Conservation (phyloP, 1,140 invertebrate genomes). For the Hypsibius dujardini region DNA sequence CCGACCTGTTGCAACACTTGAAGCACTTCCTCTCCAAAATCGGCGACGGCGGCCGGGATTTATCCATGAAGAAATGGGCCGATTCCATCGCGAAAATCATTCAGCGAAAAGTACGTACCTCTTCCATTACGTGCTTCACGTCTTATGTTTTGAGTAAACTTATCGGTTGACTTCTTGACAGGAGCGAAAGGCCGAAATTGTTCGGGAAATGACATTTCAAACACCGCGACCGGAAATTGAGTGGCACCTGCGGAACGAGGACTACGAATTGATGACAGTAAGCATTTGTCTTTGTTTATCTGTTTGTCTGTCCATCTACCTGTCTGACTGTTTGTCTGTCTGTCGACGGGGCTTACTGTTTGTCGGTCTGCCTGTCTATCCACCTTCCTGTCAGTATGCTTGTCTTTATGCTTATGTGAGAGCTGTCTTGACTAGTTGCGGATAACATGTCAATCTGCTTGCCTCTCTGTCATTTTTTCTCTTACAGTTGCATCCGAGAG, state of each 20-base stretch:
- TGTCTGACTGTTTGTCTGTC: no score
- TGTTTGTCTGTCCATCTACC: no score
- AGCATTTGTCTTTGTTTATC: neutral
- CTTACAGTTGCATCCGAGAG: constrained; percentile 66
- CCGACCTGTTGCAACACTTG: constrained; percentile 54
- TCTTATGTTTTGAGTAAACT: no score
- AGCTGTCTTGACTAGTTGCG: no score
- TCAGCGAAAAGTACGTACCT: constrained; percentile 52
- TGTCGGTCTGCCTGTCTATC: no score
- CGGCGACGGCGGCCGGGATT: constrained; percentile 65
- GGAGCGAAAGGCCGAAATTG: neutral
- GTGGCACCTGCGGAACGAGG: constrained; percentile 28
- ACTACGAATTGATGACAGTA: constrained; percentile 17
- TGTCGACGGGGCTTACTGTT: no score
- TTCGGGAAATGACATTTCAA: constrained; percentile 7
- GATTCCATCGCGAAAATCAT: constrained; percentile 88
- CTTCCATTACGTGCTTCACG: neutral
- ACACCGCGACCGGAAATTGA: constrained; percentile 24
- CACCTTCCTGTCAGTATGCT: no score
- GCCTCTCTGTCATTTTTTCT: constrained; percentile 22
- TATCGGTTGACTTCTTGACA: neutral
- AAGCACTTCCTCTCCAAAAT: constrained; percentile 47
- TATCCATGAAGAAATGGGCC: constrained; percentile 81
- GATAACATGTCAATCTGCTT: no score
- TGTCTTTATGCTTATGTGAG: no score